These are phyloP conservation scores for Leptobrachium ailaonicum DNA, from an alignment of 2,113 vertebrate genomes.

Conservation along the genomic window DNA sequence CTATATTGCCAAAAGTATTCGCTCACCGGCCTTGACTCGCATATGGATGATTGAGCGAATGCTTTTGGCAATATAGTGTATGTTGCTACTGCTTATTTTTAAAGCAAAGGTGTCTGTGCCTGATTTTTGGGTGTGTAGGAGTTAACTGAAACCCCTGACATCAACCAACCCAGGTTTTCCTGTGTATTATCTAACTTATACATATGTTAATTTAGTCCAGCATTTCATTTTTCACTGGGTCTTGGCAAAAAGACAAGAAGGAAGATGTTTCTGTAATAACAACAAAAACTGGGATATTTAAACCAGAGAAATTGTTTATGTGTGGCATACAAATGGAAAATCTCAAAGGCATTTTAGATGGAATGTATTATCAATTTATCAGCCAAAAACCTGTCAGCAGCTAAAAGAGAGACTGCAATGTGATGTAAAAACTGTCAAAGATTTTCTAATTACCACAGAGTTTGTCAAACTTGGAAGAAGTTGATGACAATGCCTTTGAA, in stretches of 20 bases:
- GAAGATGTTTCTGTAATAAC: not conserved
- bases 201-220: no score
- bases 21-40: no score
- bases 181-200: no score
- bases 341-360: not conserved
- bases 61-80: no score
- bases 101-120: no score
- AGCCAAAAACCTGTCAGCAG: constrained; percentile 27
- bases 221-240: not conserved
- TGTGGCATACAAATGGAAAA: not conserved
- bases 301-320: constrained; percentile 6
- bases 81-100: no score
- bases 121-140: no score
- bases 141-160: no score
- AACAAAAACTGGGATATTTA: not conserved
- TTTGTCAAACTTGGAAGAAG: not conserved
- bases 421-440: constrained; percentile 6
- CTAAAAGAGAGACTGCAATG: constrained; percentile 6
- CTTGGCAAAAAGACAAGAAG: not conserved
- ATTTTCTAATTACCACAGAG: not conserved
- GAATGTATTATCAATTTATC: not conserved
- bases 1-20: no score
- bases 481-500: not conserved
- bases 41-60: no score
- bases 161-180: no score